Evolutionary conservation across 2,888 invertebrate species (phyloP).

Genomic region (Chalcis sispes): DNA sequence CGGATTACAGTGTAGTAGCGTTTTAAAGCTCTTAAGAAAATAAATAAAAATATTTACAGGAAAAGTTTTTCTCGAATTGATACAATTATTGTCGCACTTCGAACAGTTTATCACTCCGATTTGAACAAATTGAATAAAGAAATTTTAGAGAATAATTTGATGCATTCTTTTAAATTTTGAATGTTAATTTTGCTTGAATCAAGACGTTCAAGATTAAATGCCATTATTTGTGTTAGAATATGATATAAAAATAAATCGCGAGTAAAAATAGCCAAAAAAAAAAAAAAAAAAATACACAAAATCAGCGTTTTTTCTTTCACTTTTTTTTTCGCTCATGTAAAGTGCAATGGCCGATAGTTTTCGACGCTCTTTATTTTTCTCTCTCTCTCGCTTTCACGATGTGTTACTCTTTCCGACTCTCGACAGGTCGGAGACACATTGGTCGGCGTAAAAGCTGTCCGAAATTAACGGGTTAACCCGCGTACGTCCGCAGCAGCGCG

Average conservation of each 20-base stretch:
- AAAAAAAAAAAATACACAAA: too few species aligned
- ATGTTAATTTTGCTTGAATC: too few species aligned
- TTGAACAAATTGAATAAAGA: too few species aligned
- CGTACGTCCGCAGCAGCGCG: conserved; percentile 62
- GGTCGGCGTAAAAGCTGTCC: conserved; percentile 64
- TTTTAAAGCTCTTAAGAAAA: conserved; percentile 1
- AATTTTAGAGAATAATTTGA: too few species aligned
- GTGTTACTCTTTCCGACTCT: conserved; percentile 41
- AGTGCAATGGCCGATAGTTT: conserved; percentile 62
- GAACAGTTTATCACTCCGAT: too few species aligned
- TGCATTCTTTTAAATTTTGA: too few species aligned
- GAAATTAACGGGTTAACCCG: conserved; percentile 65
- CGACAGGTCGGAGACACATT: conserved; percentile 63
- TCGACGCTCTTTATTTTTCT: conserved; percentile 58
- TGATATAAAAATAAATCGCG: too few species aligned
- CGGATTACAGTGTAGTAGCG: conserved; percentile 2
- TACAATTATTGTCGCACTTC: too few species aligned
- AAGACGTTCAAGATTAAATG: neutral
- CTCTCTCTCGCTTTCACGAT: conserved; percentile 24
- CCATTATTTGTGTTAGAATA: too few species aligned
- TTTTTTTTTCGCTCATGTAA: conserved; percentile 25
- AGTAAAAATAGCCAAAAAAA: too few species aligned
- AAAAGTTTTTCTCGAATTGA: too few species aligned
- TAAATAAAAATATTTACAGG: conserved; percentile 23
- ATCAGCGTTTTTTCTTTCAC: too few species aligned